A percentile compares a stretch with the other conserved stretches of the same genome.
These are phyloP conservation scores for Campopleginae sp. DNA, from an alignment of 2,888 invertebrate species.

Conservation along the genomic window DNA sequence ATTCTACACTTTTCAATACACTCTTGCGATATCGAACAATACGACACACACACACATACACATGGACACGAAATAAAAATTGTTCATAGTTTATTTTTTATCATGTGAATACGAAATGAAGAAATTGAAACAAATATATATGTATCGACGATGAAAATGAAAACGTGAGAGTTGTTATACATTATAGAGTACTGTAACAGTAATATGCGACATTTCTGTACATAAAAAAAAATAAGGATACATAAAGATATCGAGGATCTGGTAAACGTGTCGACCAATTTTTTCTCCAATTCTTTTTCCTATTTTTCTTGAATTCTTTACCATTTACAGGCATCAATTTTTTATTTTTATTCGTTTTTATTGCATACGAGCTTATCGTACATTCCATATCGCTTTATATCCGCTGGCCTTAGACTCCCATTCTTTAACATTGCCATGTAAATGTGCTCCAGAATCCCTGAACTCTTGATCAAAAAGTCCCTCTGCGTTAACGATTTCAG, in stretches of 20 bases:
- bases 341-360: constrained; percentile 59
- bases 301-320: background rate
- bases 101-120: constrained; percentile 87
- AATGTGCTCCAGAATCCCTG: constrained; percentile 88
- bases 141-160: constrained; percentile 86
- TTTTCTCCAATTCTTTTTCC: constrained; percentile 9
- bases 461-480: constrained; percentile 89
- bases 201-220: constrained; percentile 63
- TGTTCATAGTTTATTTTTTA: constrained; percentile 90
- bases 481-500: constrained; percentile 88
- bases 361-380: constrained; percentile 84
- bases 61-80: constrained; percentile 73
- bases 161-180: constrained; percentile 85
- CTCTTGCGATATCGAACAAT: constrained; percentile 54
- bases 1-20: constrained; percentile 45
- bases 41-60: constrained; percentile 40
- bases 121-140: constrained; percentile 82
- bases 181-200: constrained; percentile 71
- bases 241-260: constrained; percentile 58
- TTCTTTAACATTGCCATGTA: constrained; percentile 89
- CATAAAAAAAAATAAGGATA: constrained; percentile 55
- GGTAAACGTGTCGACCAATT: constrained; percentile 30
- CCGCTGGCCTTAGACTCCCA: constrained; percentile 88
- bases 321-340: background rate
- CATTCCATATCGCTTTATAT: constrained; percentile 88